Evolutionary conservation across 2,888 invertebrate genomes (phyloP).

Genomic region (Ectemnius continuus): DNA sequence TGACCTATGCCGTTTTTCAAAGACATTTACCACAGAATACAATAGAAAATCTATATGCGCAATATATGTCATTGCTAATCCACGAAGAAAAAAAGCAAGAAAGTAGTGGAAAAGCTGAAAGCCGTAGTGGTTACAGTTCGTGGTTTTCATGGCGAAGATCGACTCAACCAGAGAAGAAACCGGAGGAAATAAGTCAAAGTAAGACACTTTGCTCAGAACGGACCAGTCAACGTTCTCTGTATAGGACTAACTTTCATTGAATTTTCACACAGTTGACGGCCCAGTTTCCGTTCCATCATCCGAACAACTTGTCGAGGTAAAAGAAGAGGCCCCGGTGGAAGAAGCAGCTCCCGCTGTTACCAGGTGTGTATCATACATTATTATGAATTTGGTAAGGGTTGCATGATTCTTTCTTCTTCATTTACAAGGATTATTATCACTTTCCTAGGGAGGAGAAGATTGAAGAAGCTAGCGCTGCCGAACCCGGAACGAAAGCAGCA

Average conservation of each 20-base stretch:
- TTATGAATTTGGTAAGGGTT: not conserved
- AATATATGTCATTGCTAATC: constrained; percentile 67
- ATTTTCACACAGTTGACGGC: constrained; percentile 57
- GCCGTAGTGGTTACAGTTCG: constrained; percentile 77
- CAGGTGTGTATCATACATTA: constrained; percentile 22
- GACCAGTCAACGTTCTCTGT: not conserved
- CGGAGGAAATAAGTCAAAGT: constrained; percentile 64
- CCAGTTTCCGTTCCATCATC: constrained; percentile 42
- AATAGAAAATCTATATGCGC: constrained; percentile 69
- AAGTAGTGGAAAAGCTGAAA: constrained; percentile 61
- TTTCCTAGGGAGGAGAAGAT: constrained; percentile 55
- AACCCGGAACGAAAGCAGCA: constrained; percentile 27
- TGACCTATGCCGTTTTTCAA: constrained; percentile 92
- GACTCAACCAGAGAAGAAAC: constrained; percentile 70
- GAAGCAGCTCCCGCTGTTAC: constrained; percentile 40
- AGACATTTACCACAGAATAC: constrained; percentile 86
- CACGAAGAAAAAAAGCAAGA: constrained; percentile 69
- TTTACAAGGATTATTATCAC: not conserved
- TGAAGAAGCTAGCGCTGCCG: constrained; percentile 41
- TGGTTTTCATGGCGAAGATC: constrained; percentile 81
- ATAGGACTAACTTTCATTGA: not conserved
- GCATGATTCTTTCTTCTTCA: not conserved
- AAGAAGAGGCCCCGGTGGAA: constrained; percentile 39
- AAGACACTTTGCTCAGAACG: constrained; percentile 8
- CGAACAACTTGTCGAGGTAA: constrained; percentile 58